Conservation (phyloP, 2,113 vertebrate species). For the Chaetura pelagica region DNA sequence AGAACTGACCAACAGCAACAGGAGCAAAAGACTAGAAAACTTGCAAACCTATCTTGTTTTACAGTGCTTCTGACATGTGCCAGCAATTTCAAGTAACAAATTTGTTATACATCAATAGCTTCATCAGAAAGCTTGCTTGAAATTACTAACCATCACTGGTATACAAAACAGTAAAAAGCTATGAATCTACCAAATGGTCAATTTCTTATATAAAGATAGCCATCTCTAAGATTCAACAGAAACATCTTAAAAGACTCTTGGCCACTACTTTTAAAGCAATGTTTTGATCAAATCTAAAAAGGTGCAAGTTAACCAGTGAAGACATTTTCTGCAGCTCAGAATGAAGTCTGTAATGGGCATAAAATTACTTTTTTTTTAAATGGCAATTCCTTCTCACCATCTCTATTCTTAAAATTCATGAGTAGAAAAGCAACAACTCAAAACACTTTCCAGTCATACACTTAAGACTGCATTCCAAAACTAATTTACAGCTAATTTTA, state of each 20-base stretch:
- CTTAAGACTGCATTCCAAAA: background rate
- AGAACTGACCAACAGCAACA: background rate
- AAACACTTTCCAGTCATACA: background rate
- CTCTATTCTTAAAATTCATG: background rate
- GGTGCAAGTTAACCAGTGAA: background rate
- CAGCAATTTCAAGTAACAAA: background rate
- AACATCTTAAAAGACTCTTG: background rate
- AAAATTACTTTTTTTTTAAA: background rate
- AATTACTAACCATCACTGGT: background rate
- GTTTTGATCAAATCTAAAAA: background rate
- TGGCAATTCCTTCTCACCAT: background rate
- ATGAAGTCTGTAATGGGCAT: accelerated
- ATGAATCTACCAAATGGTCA: background rate
- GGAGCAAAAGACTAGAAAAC: background rate
- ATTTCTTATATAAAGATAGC: background rate
- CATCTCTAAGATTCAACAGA: background rate
- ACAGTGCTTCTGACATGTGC: background rate
- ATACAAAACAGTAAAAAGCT: background rate
- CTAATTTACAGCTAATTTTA: background rate
- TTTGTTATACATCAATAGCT: background rate
- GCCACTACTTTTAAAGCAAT: background rate
- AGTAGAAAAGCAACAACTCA: background rate
- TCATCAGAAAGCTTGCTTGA: background rate
- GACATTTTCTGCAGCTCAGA: background rate
- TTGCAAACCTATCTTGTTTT: background rate